Percentiles rank a stretch among this genome's conserved stretches.
Evolutionary conservation across 2,888 invertebrate genomes (phyloP).

Genomic region (Hirtodrosophila confusa): DNA sequence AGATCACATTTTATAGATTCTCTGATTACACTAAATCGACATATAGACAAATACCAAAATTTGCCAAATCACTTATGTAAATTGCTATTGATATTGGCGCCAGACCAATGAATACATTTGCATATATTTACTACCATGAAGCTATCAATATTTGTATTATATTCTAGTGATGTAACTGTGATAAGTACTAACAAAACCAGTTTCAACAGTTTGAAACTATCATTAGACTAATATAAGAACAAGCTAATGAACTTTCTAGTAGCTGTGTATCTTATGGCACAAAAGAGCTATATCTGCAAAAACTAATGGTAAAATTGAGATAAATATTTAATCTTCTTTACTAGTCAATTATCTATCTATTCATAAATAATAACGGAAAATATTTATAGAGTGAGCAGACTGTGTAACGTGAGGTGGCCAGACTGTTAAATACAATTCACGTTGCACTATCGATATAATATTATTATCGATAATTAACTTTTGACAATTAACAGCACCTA

Average conservation of each 20-base stretch:
- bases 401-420: background rate
- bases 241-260: too few relatives aligned
- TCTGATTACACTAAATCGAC: slow-evolving; percentile 10
- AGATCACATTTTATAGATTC: slow-evolving; percentile 14
- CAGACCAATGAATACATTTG: slow-evolving; percentile 27
- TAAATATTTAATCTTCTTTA: background rate
- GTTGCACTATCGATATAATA: background rate
- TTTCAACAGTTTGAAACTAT: background rate
- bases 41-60: slow-evolving; percentile 9
- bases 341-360: background rate
- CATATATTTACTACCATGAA: slow-evolving; percentile 22
- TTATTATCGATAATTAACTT: slow-evolving; percentile 10
- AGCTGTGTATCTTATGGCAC: too few relatives aligned
- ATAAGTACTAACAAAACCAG: slow-evolving; percentile 6
- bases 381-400: too few relatives aligned
- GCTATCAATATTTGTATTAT: slow-evolving; percentile 1
- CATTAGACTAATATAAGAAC: too few relatives aligned
- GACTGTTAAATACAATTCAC: background rate
- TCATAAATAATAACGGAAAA: slow-evolving; percentile 5
- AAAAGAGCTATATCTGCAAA: too few relatives aligned
- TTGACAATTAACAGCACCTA: slow-evolving; percentile 2
- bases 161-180: slow-evolving; percentile 11
- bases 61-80: slow-evolving; percentile 25
- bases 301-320: too few relatives aligned
- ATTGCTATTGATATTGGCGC: slow-evolving; percentile 18